Conservation (phyloP, 35 echinoderm and acorn worm species). For the Apostichopus parvimensis region DNA sequence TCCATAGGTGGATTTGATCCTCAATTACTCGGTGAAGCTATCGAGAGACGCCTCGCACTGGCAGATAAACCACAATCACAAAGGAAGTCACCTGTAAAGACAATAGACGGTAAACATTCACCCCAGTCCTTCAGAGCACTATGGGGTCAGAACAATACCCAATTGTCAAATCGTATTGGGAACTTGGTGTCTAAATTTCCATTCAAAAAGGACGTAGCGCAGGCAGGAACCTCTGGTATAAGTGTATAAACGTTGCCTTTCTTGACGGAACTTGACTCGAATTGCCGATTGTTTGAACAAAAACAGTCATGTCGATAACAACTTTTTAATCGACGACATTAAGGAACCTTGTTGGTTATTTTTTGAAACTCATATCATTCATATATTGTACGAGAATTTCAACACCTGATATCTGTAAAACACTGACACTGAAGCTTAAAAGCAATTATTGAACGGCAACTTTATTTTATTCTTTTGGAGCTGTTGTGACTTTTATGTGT, state of each 20-base stretch:
- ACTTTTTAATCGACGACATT: too few relatives aligned
- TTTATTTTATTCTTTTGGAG: too few relatives aligned
- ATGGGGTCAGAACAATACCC: slow-evolving; percentile 72
- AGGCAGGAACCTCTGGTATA: slow-evolving; percentile 50
- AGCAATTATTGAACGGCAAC: too few relatives aligned
- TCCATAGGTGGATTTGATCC: slow-evolving; percentile 67
- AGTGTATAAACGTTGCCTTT: slow-evolving; percentile 3
- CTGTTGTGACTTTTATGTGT: too few relatives aligned
- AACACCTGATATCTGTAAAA: too few relatives aligned
- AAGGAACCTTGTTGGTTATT: too few relatives aligned
- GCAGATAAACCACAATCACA: slow-evolving; percentile 36
- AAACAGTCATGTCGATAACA: too few relatives aligned
- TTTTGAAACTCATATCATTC: too few relatives aligned
- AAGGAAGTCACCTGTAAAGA: slow-evolving; percentile 46
- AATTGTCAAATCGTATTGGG: slow-evolving; percentile 64
- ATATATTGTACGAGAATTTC: too few relatives aligned
- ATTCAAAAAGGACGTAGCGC: slow-evolving; percentile 67
- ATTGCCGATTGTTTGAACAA: too few relatives aligned
- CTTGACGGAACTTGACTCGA: too few relatives aligned
- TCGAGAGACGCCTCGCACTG: slow-evolving; percentile 76
- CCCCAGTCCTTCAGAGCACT: slow-evolving; percentile 65
- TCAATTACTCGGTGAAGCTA: slow-evolving; percentile 80
- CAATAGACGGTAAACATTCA: slow-evolving; percentile 52
- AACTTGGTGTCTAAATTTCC: slow-evolving; percentile 77
- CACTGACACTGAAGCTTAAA: too few relatives aligned